Conservation (phyloP, 2,888 invertebrate species). For the Allolobophora icterica region DNA sequence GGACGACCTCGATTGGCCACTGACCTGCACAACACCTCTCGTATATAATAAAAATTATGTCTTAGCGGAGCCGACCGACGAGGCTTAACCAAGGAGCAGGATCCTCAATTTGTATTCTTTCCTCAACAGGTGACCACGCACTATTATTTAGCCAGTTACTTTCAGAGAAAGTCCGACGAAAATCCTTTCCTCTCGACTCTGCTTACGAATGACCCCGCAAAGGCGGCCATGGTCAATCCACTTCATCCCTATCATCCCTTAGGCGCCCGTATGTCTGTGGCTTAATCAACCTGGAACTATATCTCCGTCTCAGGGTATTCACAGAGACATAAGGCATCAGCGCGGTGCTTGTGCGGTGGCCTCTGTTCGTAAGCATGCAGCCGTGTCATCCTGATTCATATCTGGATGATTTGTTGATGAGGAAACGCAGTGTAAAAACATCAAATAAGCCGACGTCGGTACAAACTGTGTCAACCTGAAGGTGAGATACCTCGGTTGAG, state of each 20-base stretch:
- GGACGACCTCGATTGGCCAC: too few species aligned
- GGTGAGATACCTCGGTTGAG: not conserved
- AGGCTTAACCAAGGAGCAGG: too few species aligned
- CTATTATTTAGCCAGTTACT: not conserved
- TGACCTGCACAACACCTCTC: too few species aligned
- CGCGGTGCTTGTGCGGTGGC: not conserved
- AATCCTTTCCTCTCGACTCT: not conserved
- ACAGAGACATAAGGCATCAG: not conserved
- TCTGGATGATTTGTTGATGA: not conserved
- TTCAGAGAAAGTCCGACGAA: not conserved
- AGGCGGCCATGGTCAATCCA: not conserved
- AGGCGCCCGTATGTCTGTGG: not conserved
- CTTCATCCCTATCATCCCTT: not conserved
- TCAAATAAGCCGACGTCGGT: not conserved
- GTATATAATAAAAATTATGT: too few species aligned
- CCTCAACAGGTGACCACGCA: too few species aligned
- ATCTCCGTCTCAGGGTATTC: not conserved
- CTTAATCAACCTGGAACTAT: not conserved
- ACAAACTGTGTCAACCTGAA: not conserved
- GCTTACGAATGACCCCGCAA: not conserved
- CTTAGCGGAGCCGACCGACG: too few species aligned
- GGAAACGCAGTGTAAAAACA: not conserved
- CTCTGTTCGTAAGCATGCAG: too few species aligned
- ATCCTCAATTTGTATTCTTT: too few species aligned
- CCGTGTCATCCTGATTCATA: not conserved